A percentile compares a stretch with the other conserved stretches of the same genome.
Evolutionary conservation across 2,888 invertebrate genomes (phyloP).

Genomic region (Mallateleia sp.): DNA sequence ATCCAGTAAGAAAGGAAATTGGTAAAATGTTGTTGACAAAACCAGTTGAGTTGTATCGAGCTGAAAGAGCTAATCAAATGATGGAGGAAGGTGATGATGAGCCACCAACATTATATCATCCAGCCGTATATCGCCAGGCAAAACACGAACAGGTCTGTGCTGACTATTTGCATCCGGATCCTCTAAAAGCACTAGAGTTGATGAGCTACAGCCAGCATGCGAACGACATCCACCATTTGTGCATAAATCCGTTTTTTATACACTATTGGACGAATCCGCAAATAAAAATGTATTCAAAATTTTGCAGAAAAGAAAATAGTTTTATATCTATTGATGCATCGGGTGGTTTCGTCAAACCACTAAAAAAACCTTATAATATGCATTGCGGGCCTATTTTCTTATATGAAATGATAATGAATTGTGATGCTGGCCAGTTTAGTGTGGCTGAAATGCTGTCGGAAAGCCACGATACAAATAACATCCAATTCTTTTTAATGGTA

Average conservation of each 20-base stretch:
- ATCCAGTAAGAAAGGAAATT: conserved; percentile 55
- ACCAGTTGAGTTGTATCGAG: conserved; percentile 71
- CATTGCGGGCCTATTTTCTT: conserved; percentile 56
- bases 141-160: conserved; percentile 40
- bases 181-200: conserved; percentile 18
- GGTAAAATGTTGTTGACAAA: conserved; percentile 64
- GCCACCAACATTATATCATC: conserved; percentile 51
- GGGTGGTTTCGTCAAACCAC: conserved; percentile 25
- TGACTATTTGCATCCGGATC: conserved; percentile 44
- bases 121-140: conserved; percentile 39
- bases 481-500: conserved; percentile 10
- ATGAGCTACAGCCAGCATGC: conserved; percentile 18
- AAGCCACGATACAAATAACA: conserved; percentile 20
- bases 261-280: conserved; percentile 60
- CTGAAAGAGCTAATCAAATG: conserved; percentile 64
- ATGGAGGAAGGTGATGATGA: conserved; percentile 75
- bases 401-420: conserved; percentile 42
- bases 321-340: conserved; percentile 56
- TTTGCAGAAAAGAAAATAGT: background rate
- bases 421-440: conserved; percentile 31
- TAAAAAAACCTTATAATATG: conserved; percentile 33
- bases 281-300: conserved; percentile 55
- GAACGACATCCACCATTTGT: conserved; percentile 10
- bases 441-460: conserved; percentile 38
- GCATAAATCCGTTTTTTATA: conserved; percentile 24